Evolutionary conservation across 2,113 vertebrate genomes (phyloP).

Genomic region (Chrysochloris asiatica): DNA sequence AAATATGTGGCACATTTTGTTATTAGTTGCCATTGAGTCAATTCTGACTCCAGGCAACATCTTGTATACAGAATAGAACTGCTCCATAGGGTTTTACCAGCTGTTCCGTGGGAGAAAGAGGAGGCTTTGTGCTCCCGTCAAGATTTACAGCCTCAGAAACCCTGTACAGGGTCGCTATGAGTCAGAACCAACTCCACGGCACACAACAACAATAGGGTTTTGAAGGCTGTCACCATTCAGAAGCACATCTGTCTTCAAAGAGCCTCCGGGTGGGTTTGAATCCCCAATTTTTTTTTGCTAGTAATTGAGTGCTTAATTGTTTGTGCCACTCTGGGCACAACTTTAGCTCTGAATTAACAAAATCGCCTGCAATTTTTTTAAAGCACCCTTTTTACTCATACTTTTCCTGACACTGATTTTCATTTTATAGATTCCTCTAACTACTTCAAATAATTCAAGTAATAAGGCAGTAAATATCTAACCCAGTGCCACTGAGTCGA

Average conservation of each 20-base stretch:
- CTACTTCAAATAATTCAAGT: constrained; percentile 33
- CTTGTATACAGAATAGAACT: not conserved
- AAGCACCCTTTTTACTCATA: constrained; percentile 35
- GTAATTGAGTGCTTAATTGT: not conserved
- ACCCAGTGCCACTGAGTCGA: too few species aligned
- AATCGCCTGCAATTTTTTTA: constrained; percentile 48
- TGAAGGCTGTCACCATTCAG: not conserved
- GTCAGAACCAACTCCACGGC: too few species aligned
- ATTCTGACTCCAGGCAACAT: not conserved
- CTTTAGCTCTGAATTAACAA: constrained; percentile 35
- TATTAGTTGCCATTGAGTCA: not conserved
- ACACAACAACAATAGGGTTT: too few species aligned
- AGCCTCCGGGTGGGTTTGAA: not conserved
- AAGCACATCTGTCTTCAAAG: not conserved
- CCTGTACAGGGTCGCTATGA: too few species aligned
- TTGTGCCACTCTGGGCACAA: not conserved
- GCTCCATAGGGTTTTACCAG: not conserved
- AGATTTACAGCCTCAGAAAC: too few species aligned
- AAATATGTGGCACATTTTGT: constrained; percentile 38
- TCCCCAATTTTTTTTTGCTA: not conserved
- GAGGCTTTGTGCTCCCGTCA: too few species aligned
- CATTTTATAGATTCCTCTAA: constrained; percentile 39
- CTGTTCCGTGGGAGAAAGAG: too few species aligned
- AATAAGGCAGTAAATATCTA: constrained; percentile 21
- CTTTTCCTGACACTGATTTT: constrained; percentile 45